Base-by-base conservation (phyloP, 2,888 invertebrate species). In the Criorhina ranunculi region DNA sequence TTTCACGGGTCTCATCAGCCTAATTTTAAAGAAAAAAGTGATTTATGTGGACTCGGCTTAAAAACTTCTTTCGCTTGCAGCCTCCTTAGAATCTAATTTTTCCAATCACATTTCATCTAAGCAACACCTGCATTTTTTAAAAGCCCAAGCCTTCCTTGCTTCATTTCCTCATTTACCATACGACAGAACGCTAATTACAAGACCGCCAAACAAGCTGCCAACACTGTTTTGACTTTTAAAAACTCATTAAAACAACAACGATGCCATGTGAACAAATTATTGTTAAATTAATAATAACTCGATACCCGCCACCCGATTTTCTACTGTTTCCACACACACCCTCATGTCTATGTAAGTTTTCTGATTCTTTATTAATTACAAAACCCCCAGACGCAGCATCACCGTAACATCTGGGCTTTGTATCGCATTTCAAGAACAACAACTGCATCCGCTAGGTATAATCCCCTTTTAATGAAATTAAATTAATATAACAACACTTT, bases 401-500 rank as follows among this genome's bases (percentile, higher is more conserved):
- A 57, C 42, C 59, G 80, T 76, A 85, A 70, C 85, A 85, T 80
- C 85, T 85, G 85, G 64, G 69, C 59, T 6, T 42, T 44, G 66
- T 75, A 80, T 85, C 55, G 49, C 24, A 76, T 80, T 85, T 76
- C 81, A 76, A 53, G 37, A 42, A 46, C 35, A 62, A 60, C 15
- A 60, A 55, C 60, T 4, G 35, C 67, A 64, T n/a, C 11, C 7
- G 42, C 35, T 15, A n/a, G n/a, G 24, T 44, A 17, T 79, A 80
- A 80, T 70, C 75, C 80, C 60, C 60, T 78, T 80, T 85, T 85
- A 76, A 80, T 80, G 70, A 76, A 76, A 85, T 80, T 80, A 85
- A 85, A 76, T 85, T 80, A 85, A 80, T 85, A 53, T 33, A 60
- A 60, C 29, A 70, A 70, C 66, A 80, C 70, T 70, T 79, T 59